Base-by-base conservation (phyloP, 2,113 vertebrate genomes). In the Callaeas wilsoni region DNA sequence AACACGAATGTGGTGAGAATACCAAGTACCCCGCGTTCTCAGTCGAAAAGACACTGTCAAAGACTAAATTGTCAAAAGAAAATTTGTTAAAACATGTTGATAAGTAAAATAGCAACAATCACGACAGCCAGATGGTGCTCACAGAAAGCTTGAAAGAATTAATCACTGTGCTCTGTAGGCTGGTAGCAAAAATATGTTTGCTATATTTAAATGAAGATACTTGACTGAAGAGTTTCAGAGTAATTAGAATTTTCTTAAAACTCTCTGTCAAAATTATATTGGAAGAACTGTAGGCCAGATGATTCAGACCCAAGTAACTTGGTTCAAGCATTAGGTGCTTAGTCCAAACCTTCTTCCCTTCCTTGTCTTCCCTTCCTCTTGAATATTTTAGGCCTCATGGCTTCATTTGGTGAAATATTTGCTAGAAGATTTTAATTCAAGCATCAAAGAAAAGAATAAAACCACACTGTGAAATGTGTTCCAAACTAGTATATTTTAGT, bases 61-160 rank as follows among this genome's bases (percentile, higher is more conserved):
- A 90, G 53, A 65, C 46, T 32, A 56, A 82, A 75, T 21, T 89
- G 44, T 73, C 85, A 77, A 42, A 93, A 62, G 87, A 32, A 56
- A 79, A 88, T 49, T 57, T 49, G 81, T 71, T 87, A 35, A 75
- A 86, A 64, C 47, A 47, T 64, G 86, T 39, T 93, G 91, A 39
- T 79, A 53, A 91, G 88, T 85, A 85, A 94, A 95, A 93, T 49
- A 88, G 79, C 82, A 85, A 80, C 84, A 90, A 57, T 64, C 67
- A n/a, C 3, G 12, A 47, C 0, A 1, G 62, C 67, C 93, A 97
- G 92, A 95, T 94, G 90, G 96, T 89, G 68, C 87, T 91, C 52
- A 37, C 56, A 67, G 80, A 84, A 91, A 74, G 68, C 64, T 19
- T 71, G 30, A 81, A 87, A 77, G 80, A 93, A 87, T 90, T 92